These are phyloP conservation scores for Notolabrus celidotus DNA, from an alignment of 2,797 vertebrate genomes.

Conservation along the genomic window DNA sequence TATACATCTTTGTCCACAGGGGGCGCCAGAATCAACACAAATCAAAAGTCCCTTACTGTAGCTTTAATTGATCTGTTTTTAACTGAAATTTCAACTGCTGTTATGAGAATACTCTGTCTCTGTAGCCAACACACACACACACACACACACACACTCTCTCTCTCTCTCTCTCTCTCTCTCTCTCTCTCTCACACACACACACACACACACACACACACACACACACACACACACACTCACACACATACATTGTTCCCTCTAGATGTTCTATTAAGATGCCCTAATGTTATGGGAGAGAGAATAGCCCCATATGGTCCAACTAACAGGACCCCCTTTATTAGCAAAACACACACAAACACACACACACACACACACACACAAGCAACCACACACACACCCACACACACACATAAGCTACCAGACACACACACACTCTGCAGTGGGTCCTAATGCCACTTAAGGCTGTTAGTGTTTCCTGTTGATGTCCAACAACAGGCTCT, in stretches of 20 bases:
- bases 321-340: constrained; percentile 19
- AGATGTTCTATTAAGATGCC: constrained; percentile 10
- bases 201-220: not conserved
- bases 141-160: not conserved
- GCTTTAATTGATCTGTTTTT: no score
- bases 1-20: no score
- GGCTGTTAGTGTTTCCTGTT: constrained; percentile 71
- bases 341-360: constrained; percentile 10
- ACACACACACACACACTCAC: not conserved
- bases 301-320: constrained; percentile 36
- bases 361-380: constrained; percentile 8
- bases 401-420: constrained; percentile 17
- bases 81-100: no score
- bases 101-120: no score
- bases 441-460: constrained; percentile 63
- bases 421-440: constrained; percentile 8
- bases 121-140: not conserved
- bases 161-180: no score
- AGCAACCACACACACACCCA: constrained; percentile 12
- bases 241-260: not conserved
- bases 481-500: constrained; percentile 57
- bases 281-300: constrained; percentile 5
- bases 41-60: no score
- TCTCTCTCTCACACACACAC: not conserved
- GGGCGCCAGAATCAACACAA: no score